Percentiles rank a stretch among this genome's conserved stretches.
Evolutionary conservation across 2,888 invertebrate species (phyloP).

Genomic region (Rhagium mordax): DNA sequence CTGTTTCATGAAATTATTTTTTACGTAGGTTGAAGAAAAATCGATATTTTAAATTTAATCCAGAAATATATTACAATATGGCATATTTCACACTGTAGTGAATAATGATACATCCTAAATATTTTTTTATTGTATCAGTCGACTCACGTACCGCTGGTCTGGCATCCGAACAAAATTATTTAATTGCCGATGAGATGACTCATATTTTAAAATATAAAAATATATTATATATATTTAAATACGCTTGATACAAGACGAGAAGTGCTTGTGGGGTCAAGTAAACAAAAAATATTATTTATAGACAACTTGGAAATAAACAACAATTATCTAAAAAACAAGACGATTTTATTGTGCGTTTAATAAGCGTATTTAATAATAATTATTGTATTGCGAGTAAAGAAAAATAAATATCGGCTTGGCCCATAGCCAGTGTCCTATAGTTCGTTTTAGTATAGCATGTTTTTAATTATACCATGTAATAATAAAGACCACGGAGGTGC

Average conservation of each 20-base stretch:
- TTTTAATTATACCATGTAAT: too few relatives aligned
- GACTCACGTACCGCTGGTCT: conserved; percentile 10
- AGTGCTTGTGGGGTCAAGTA: neutral
- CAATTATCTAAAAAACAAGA: neutral
- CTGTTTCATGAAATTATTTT: neutral
- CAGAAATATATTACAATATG: neutral
- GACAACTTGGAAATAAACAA: neutral
- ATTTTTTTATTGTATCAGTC: conserved; percentile 3
- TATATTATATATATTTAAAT: neutral
- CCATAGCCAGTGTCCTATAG: neutral
- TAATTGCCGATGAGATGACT: conserved; percentile 9
- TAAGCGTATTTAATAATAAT: neutral
- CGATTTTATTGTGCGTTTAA: neutral
- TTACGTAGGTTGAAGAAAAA: neutral
- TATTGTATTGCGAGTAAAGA: neutral
- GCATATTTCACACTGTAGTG: neutral
- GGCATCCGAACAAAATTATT: conserved; percentile 10
- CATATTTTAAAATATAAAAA: conserved; percentile 11
- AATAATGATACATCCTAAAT: neutral
- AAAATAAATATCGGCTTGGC: conserved; percentile 20
- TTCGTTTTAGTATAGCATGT: too few relatives aligned
- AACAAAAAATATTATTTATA: conserved; percentile 11
- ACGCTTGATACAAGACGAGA: neutral
- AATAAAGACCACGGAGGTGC: too few relatives aligned
- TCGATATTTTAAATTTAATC: neutral